Evolutionary conservation across 2,888 invertebrate genomes (phyloP), one percentile per base, ranked within the genome.

Genomic region (Nebria brevicollis): DNA sequence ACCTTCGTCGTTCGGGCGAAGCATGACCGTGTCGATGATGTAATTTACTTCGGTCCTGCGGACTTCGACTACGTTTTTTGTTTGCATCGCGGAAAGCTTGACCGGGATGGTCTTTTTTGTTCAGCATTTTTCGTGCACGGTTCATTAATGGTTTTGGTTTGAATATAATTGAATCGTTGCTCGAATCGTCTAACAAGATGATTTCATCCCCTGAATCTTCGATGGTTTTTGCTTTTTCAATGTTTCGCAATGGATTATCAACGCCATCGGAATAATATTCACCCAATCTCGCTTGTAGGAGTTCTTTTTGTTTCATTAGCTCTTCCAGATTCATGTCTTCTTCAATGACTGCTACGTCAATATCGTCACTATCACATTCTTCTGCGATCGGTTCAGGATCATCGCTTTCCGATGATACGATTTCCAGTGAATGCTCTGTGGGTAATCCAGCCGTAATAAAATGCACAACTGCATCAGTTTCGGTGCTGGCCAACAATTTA

Each of bases 271-370:
- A 95, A 86, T 92, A 91, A 87, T 94, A 95, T 82, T 95, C 95
- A 72, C 94, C 94, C 73, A 95, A 89, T 64, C 94, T 91, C 66
- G 95, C 95, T 89, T 96, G 96, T 72, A 96, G 89, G 70, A 94
- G 85, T 86, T 95, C 96, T 89, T 97, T 97, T 87, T 97, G 96
- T 86, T 94, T 94, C 96, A 97, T 97, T 81, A 97, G 89, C 84
- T 97, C 97, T 86, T 97, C 97, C 42, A 97, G 89, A 87, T 97
- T 96, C 85, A 96, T 93, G 85, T 96, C 96, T 84, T 96, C 96
- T 87, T 96, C 96, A 81, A 95, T 94, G 81, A 95, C 92, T 8
- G 92, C 92, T 81, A 95, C 92, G 83, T 92, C 91, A 43, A 92
- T 91, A 84, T 95, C 95, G 43, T 94, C 94, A 86, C 94, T 94